A percentile compares a stretch with the other conserved stretches of the same genome.
Conservation (phyloP, 2,888 invertebrate genomes). For the Troides aeacus region DNA sequence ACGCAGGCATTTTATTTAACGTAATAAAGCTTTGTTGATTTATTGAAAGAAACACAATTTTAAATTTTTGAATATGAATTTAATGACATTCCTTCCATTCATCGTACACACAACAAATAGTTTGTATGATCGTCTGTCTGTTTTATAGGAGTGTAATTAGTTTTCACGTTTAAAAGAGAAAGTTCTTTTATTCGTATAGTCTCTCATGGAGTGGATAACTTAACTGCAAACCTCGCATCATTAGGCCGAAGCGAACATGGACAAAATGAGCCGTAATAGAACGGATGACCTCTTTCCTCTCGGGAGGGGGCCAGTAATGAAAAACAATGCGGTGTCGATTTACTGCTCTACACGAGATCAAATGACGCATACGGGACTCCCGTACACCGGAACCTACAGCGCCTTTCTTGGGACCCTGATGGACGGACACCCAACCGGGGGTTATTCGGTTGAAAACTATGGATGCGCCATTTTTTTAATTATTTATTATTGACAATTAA, state of each 20-base stretch:
- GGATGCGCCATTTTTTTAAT: neutral
- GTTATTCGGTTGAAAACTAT: neutral
- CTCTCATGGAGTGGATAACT: constrained; percentile 8
- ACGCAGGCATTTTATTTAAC: too few species aligned
- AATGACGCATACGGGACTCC: constrained; percentile 31
- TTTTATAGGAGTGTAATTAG: neutral
- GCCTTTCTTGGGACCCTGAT: constrained; percentile 12
- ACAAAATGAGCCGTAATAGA: constrained; percentile 18
- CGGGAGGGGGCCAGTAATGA: constrained; percentile 16
- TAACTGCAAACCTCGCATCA: constrained; percentile 9
- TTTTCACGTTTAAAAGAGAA: neutral
- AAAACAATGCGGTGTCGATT: constrained; percentile 35
- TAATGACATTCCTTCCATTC: too few species aligned
- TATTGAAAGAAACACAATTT: too few species aligned
- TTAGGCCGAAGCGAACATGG: constrained; percentile 6
- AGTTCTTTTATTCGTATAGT: neutral
- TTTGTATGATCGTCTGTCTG: too few species aligned
- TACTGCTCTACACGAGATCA: constrained; percentile 33
- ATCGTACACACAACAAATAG: too few species aligned
- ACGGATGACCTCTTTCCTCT: constrained; percentile 11
- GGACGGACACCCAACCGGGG: constrained; percentile 2
- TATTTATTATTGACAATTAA: too few species aligned
- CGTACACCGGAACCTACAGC: constrained; percentile 19
- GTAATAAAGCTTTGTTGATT: too few species aligned
- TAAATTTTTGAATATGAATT: too few species aligned